Base-by-base conservation (phyloP, 2,888 invertebrate genomes). In the Sphinx pinastri region DNA sequence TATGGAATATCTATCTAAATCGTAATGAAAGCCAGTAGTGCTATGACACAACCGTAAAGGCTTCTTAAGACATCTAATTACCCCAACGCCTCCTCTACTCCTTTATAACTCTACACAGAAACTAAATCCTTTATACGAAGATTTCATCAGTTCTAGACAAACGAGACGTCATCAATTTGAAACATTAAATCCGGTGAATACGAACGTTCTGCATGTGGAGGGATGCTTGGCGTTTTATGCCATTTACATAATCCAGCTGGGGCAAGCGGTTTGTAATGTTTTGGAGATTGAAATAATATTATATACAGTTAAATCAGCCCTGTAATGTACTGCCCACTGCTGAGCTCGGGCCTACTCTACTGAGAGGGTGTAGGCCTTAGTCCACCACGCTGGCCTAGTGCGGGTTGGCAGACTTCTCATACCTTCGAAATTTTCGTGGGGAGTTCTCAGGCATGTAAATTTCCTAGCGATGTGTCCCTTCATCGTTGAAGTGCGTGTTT, bases 61-160 rank as follows among this genome's bases (percentile, higher is more conserved):
- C 11, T 12, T 19, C n/a, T 57, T 16, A 10, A 38, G 25, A 38
- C 14, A 14, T 38, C 25, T 38, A 38, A 38, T 16, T 19, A 55
- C 8, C 3, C 0, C 8, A 38, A 59, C 4, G 47, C 51, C 3
- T 0, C 12, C 67, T 54, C 31, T 38, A 38, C 6, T n/a, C 13
- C 19, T 75, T 79, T 71, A 0, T 73, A 74, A 54, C 71, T 79
- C 72, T 3, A 0, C 11, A 76, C 63, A 63, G 63, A 70, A 71
- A 70, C 72, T 69, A 73, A 70, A 79, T 79, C 68, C 66, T 51
- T 52, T 51, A 58, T 49, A 45, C 52, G 58, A 67, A 71, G 71
- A 71, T 67, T 67, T 71, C 71, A 71, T 71, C 71, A 71, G 66
- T 57, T 69, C 58, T n/a, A 58, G 69, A 58, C 45, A 58, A 69